Evolutionary conservation across 2,113 vertebrate genomes (phyloP).

Genomic region (Phyllopteryx taeniolatus): DNA sequence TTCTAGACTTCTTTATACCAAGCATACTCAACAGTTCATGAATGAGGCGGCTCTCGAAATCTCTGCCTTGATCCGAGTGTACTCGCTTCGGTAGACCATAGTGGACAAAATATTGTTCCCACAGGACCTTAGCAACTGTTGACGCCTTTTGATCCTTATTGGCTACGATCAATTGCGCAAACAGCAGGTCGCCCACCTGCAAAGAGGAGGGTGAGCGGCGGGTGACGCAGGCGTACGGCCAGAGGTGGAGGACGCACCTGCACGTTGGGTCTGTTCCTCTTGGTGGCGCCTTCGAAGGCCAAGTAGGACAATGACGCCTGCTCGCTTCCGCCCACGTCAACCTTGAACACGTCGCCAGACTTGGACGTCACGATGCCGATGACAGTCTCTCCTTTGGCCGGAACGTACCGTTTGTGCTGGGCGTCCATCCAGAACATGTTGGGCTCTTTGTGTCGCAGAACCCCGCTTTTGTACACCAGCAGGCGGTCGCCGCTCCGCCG

Average conservation of each 20-base stretch:
- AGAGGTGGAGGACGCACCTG: constrained; percentile 70
- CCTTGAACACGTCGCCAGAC: constrained; percentile 85
- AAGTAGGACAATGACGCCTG: constrained; percentile 87
- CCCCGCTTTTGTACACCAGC: constrained; percentile 83
- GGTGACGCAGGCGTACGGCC: neutral
- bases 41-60: no score
- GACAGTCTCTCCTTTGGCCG: constrained; percentile 86
- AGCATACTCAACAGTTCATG: no score
- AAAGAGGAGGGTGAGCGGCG: neutral
- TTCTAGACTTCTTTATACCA: no score
- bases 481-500: constrained; percentile 79
- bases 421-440: constrained; percentile 91
- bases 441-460: constrained; percentile 80
- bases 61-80: no score
- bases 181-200: constrained; percentile 92
- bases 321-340: constrained; percentile 90
- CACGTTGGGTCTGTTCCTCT: constrained; percentile 91
- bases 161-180: constrained; percentile 86
- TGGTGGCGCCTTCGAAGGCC: constrained; percentile 92
- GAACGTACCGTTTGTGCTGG: constrained; percentile 91
- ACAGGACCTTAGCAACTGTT: no score
- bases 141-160: no score
- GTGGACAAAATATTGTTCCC: no score
- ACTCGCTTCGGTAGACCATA: no score
- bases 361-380: constrained; percentile 87